A percentile compares a stretch with the other conserved stretches of the same genome.
Conservation (phyloP, 2,888 invertebrate species). For the Pyrrhosoma nymphula region DNA sequence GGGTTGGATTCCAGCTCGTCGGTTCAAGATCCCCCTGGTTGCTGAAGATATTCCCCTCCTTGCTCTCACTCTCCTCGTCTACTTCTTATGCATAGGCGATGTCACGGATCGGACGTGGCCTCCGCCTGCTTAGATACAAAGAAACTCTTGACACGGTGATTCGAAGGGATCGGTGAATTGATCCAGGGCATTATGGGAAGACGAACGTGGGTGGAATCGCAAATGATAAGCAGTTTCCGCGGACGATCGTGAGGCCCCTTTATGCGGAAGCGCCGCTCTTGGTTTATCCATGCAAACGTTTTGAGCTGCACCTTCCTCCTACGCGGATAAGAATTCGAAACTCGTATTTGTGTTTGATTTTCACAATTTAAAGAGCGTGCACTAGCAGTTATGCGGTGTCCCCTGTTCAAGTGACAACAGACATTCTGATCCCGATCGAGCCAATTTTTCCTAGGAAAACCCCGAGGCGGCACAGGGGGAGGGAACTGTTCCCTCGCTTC, state of each 20-base stretch:
- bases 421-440: no score
- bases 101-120: background rate
- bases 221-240: background rate
- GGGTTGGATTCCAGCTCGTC: background rate
- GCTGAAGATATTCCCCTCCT: background rate
- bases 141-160: background rate
- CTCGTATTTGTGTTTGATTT: background rate
- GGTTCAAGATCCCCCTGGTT: background rate
- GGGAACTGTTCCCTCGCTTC: no score
- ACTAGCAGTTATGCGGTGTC: no score
- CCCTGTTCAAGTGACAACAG: no score
- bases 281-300: background rate
- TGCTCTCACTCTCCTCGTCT: background rate
- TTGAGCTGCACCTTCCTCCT: background rate
- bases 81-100: background rate
- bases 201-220: background rate
- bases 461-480: no score
- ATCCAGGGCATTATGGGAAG: conserved; percentile 1
- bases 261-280: background rate
- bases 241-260: background rate
- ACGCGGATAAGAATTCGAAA: background rate
- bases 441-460: no score
- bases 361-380: background rate
- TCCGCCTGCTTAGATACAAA: background rate
- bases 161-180: background rate